Base-by-base conservation (phyloP, 2,888 invertebrate genomes). In the Clanis bilineata region DNA sequence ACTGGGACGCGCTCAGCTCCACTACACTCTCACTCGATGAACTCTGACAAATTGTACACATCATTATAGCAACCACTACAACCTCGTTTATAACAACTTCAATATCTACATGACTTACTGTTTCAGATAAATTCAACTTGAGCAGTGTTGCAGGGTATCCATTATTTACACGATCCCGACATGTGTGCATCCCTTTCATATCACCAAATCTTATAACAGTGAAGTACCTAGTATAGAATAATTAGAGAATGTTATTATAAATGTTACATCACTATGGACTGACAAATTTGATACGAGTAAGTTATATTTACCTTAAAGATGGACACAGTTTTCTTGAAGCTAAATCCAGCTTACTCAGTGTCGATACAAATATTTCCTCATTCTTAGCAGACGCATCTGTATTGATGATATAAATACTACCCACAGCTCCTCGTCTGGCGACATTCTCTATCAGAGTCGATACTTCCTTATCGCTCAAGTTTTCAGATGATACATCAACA, bases 241-340 rank as follows among this genome's bases (percentile, higher is more conserved):
- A 60, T 63, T 62, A 21, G n/a, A 47, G 18, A 23, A 28, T 44
- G 2, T n/a, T 25, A 25, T 22, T 23, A 9, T 6, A 39, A 41
- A 23, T 12, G 0, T n/a, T 22, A 25, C 15, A 9, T 10, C 36
- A 15, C 1, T 41, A 39, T n/a, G 6, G 18, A 18, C 4, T 6
- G 2, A 15, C 0, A 1, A 41, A 0, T 41, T 5, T 18, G 3
- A 7, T 10, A 21, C 21, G 10, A 2, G 2, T 3, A 18, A 21
- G 5, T 18, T 21, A 21, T 2, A 68, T 69, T 58, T 67, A 82
- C 83, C 70, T 75, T 43, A 83, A 44, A 9, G 66, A 56, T 1
- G 72, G 69, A 51, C 77, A 76, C 3, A 72, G 25, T 65, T 71
- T 74, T 62, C 74, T 76, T 2, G 78, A 68, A 4, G 60, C 62